Conservation (phyloP, 2,113 vertebrate species). For the Pica pica region DNA sequence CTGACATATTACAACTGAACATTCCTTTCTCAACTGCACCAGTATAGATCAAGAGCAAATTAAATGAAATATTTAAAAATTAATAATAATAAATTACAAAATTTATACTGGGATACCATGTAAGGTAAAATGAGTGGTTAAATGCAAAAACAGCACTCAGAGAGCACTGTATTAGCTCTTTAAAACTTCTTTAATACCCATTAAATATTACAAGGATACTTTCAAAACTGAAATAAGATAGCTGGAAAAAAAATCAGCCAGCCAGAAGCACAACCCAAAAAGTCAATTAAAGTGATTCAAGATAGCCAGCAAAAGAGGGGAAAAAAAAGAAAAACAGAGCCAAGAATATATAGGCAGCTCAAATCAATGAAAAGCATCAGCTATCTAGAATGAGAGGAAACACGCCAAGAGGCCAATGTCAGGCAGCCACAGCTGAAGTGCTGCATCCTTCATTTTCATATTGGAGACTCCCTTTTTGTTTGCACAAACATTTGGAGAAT, state of each 20-base stretch:
- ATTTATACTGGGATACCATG: background rate
- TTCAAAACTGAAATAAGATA: background rate
- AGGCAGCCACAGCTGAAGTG: background rate
- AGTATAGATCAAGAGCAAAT: background rate
- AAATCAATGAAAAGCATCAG: background rate
- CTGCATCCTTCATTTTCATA: background rate
- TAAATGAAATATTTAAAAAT: background rate
- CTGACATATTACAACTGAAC: fast-evolving
- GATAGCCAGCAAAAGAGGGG: background rate
- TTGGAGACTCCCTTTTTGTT: background rate
- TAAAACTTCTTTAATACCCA: background rate
- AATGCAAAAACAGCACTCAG: background rate
- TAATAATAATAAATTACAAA: background rate
- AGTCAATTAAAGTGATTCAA: background rate
- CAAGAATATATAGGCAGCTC: background rate
- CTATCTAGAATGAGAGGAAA: background rate
- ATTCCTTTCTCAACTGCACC: background rate
- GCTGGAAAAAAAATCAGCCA: background rate
- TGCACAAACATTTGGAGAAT: background rate
- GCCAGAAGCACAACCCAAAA: background rate
- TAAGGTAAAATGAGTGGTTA: background rate
- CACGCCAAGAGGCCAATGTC: background rate
- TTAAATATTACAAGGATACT: background rate
- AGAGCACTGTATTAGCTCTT: background rate
- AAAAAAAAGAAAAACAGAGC: background rate